Evolutionary conservation across 2,888 invertebrate species (phyloP), one percentile per base, ranked within the genome.

Genomic region (Hypselothyrea guttata): DNA sequence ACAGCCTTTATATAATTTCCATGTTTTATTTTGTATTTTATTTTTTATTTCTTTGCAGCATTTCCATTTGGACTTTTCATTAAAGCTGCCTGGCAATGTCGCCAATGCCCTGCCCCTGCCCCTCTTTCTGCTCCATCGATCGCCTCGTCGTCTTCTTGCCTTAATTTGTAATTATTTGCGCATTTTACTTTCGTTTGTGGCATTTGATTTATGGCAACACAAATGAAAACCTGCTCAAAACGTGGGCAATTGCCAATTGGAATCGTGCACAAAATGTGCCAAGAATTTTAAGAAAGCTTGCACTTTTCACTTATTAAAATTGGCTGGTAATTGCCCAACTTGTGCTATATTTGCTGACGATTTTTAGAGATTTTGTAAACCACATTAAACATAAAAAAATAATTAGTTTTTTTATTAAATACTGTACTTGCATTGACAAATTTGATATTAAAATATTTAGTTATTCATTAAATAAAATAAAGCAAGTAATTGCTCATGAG

Each of bases 141-240:
- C n/a, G n/a, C n/a, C n/a, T n/a, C 22, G 2, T 22, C 22, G 28
- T 40, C 22, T 44, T 34, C 44, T 48, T 9, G 42, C 40, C 45
- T 77, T 83, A 83, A 75, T 81, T 81, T 81, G 78, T 81, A 84
- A 77, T 77, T 81, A 77, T 63, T 71, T 67, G 74, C 74, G 53
- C 71, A 69, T 71, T 77, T 77, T 72, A 77, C 71, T 83, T 78
- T 75, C 84, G 70, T 74, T 84, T 84, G 75, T 64, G 60, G 40
- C 71, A 69, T 65, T 81, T 81, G 81, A 81, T 81, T 81, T 81
- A 81, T 84, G 59, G 75, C 62, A 65, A 30, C 52, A 28, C 71
- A 53, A 69, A 60, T 64, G 44, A 61, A 74, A 67, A 71, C 57
- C 48, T 62, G 61, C 54, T 53, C 67, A 67, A 68, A 72, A 70